A percentile compares a stretch with the other conserved stretches of the same genome.
These are phyloP conservation scores for Eremobia ochroleuca DNA, from an alignment of 2,888 invertebrate species.

Conservation along the genomic window DNA sequence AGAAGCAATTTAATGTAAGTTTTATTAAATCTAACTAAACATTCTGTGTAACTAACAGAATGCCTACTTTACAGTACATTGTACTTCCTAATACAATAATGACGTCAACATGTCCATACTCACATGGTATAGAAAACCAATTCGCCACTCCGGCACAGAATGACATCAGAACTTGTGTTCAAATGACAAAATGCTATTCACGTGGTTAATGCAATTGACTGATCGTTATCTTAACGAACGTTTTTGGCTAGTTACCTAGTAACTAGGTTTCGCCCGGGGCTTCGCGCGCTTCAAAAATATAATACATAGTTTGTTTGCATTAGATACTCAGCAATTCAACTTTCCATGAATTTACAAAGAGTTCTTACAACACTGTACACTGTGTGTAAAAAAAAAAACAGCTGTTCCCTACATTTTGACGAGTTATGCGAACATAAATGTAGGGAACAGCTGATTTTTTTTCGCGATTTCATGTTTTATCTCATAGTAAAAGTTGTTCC, in stretches of 20 bases:
- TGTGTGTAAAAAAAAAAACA: too few relatives aligned
- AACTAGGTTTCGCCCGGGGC: neutral
- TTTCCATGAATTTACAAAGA: too few relatives aligned
- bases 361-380: too few relatives aligned
- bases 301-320: too few relatives aligned
- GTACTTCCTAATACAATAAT: conserved; percentile 6
- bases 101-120: conserved; percentile 18
- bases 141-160: conserved; percentile 14
- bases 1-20: neutral
- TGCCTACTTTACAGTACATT: neutral
- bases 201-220: conserved; percentile 37
- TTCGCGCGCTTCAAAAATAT: too few relatives aligned
- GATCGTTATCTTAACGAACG: conserved; percentile 43
- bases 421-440: too few relatives aligned
- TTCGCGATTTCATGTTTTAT: too few relatives aligned
- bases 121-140: conserved; percentile 23
- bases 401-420: too few relatives aligned
- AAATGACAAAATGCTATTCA: conserved; percentile 32
- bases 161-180: conserved; percentile 45
- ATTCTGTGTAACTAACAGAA: neutral
- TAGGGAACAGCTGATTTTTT: too few relatives aligned
- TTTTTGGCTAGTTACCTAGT: conserved; percentile 35
- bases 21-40: conserved; percentile 1
- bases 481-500: too few relatives aligned
- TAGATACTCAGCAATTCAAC: too few relatives aligned